Evolutionary conservation across 2,888 invertebrate genomes (phyloP).

Genomic region (Drosophila vallismaia): DNA sequence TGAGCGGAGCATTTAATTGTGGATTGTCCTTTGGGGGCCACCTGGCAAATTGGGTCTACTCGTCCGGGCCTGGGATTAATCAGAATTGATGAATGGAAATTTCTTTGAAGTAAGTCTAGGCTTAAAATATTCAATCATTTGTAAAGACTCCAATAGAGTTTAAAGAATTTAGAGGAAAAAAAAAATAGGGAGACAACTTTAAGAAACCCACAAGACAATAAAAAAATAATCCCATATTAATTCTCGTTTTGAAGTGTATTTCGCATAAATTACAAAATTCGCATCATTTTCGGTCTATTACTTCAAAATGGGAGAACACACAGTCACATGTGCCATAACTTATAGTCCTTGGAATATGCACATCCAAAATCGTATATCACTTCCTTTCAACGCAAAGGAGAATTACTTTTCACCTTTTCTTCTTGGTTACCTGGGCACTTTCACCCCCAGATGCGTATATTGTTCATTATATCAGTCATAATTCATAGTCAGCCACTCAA

Average conservation of each 20-base stretch:
- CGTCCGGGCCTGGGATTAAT: constrained; percentile 36
- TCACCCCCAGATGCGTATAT: constrained; percentile 43
- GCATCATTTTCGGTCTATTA: constrained; percentile 6
- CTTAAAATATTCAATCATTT: constrained; percentile 15
- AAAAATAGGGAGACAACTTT: too few relatives aligned
- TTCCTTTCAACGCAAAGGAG: constrained; percentile 15
- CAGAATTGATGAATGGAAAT: constrained; percentile 47
- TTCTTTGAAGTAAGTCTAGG: constrained; percentile 29
- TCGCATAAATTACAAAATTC: constrained; percentile 21
- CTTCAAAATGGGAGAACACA: not conserved
- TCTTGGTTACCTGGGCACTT: constrained; percentile 4
- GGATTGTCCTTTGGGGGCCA: constrained; percentile 54
- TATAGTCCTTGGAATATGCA: constrained; percentile 26
- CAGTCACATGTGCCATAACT: constrained; percentile 31
- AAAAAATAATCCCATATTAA: not conserved
- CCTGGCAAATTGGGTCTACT: constrained; percentile 44
- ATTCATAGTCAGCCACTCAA: constrained; percentile 67
- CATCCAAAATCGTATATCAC: constrained; percentile 33
- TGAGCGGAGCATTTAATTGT: constrained; percentile 71
- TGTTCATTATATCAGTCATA: constrained; percentile 73
- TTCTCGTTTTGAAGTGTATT: not conserved
- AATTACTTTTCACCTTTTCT: constrained; percentile 30
- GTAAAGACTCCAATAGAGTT: not conserved
- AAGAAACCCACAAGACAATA: too few relatives aligned
- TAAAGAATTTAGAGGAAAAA: too few relatives aligned